Evolutionary conservation across 2,113 vertebrate species (phyloP).

Genomic region (Sylvicapra grimmia): DNA sequence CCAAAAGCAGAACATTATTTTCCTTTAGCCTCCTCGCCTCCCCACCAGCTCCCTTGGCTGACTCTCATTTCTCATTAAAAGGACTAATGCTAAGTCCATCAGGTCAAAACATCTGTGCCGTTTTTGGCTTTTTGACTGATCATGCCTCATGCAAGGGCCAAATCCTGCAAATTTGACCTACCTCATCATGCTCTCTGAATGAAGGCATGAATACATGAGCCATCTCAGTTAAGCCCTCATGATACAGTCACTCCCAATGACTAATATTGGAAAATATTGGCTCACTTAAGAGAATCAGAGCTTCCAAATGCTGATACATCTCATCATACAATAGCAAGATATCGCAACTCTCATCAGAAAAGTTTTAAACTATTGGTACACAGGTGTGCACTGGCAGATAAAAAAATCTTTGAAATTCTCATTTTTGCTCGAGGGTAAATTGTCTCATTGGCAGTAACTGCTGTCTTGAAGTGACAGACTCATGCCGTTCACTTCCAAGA

Average conservation of each 20-base stretch:
- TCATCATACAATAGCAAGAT: neutral
- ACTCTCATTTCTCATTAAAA: neutral
- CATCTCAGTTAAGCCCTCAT: neutral
- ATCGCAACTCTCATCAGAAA: neutral
- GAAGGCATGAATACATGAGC: neutral
- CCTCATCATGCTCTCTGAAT: neutral
- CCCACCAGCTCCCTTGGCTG: neutral
- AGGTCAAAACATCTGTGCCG: neutral
- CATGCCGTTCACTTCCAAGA: neutral
- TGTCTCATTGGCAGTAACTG: neutral
- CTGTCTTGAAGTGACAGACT: neutral
- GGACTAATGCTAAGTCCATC: neutral
- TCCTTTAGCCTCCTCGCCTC: neutral
- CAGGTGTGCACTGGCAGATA: neutral
- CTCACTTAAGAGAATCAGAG: neutral
- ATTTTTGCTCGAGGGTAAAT: neutral
- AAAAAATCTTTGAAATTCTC: neutral
- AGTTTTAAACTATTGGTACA: neutral
- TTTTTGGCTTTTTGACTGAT: neutral
- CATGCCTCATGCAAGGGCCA: too few relatives aligned
- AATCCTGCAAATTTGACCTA: neutral
- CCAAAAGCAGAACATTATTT: neutral
- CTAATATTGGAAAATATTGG: neutral
- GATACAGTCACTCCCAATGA: neutral
- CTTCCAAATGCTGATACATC: neutral